These are phyloP conservation scores for Uromys caudimaculatus DNA, from an alignment of 2,797 vertebrate genomes.

Conservation along the genomic window DNA sequence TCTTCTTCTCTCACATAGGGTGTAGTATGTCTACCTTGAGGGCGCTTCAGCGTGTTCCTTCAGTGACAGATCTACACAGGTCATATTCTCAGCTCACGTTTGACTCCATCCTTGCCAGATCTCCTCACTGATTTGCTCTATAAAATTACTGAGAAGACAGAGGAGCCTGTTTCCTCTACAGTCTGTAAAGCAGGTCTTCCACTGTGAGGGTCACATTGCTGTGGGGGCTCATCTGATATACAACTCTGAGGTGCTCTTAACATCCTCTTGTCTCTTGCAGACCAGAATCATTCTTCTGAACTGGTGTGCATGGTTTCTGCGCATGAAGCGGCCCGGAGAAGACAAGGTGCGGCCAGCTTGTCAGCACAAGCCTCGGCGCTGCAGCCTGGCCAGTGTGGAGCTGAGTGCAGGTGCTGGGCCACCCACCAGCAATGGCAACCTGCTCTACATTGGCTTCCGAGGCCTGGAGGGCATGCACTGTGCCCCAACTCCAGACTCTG, in stretches of 20 bases:
- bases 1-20: neutral
- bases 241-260: neutral
- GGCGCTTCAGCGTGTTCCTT: too few relatives aligned
- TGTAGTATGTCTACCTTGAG: neutral
- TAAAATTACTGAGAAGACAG: neutral
- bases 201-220: fast-evolving
- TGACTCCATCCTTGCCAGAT: neutral
- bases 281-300: constrained; percentile 95
- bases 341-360: constrained; percentile 92
- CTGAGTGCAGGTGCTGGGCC: constrained; percentile 87
- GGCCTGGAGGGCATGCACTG: constrained; percentile 91
- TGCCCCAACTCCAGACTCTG: constrained; percentile 89
- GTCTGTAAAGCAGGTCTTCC: neutral
- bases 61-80: neutral
- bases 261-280: constrained; percentile 82
- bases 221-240: fast-evolving
- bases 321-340: constrained; percentile 96
- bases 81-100: neutral
- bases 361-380: constrained; percentile 90
- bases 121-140: neutral
- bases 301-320: constrained; percentile 98
- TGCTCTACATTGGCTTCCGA: constrained; percentile 92
- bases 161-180: neutral
- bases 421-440: constrained; percentile 88
- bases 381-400: constrained; percentile 93